Evolutionary conservation across 2,888 invertebrate species (phyloP).

Genomic region (Tenthredo amoena): DNA sequence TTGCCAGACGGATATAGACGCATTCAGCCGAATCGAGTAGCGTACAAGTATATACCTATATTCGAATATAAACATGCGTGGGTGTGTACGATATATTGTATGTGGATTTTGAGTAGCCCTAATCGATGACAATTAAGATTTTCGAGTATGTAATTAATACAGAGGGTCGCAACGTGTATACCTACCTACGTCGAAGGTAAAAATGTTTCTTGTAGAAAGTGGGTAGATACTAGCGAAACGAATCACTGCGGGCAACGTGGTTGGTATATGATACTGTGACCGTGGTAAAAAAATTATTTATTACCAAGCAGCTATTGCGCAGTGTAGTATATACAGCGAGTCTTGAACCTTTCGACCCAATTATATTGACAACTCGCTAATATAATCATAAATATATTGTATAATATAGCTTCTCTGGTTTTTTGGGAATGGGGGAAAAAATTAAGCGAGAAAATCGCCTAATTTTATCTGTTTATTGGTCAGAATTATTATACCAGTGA

Average conservation of each 20-base stretch:
- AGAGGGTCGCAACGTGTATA: not conserved
- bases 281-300: slow-evolving; percentile 32
- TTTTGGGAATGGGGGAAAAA: not conserved
- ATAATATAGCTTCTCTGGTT: not conserved
- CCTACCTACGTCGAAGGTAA: not conserved
- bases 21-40: too few species aligned
- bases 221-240: slow-evolving; percentile 20
- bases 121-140: not conserved
- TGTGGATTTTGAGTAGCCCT: not conserved
- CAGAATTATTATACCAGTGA: not conserved
- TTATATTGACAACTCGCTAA: slow-evolving; percentile 39
- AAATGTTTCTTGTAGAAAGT: slow-evolving; percentile 5
- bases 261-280: slow-evolving; percentile 39
- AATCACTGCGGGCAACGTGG: slow-evolving; percentile 43
- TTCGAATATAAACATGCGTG: not conserved
- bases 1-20: not conserved
- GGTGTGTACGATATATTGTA: not conserved
- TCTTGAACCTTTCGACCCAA: slow-evolving; percentile 43
- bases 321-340: not conserved
- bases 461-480: not conserved
- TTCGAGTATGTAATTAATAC: not conserved
- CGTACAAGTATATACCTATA: not conserved
- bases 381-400: not conserved
- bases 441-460: not conserved
- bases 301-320: slow-evolving; percentile 42